Evolutionary conservation across 1,140 invertebrate species (phyloP), one percentile per base, ranked within the genome.

Genomic region (Lordiphosa mommai): DNA sequence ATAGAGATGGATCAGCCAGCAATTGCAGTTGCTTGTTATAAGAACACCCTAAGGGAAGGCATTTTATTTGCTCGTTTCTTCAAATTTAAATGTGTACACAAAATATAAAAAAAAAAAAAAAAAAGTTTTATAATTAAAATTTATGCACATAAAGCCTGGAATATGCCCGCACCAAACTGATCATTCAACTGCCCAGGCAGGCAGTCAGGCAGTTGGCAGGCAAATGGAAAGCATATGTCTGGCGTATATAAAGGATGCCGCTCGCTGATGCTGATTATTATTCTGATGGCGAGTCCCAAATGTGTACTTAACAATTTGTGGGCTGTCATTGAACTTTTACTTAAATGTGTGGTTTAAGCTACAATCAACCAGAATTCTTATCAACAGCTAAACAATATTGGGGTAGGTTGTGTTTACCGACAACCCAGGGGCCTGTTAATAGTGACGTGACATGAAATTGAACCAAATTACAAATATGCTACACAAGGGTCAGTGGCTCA

Each of bases 261-360:
- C 64, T 64, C 59, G 61, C 64, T 64, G 38, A 49, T 37, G 33
- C 29, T 16, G 64, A 67, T 41, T n/a, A 38, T 43, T 2, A 43
- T 43, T 12, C 20, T 27, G 10, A 43, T 41, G 14, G 10, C 12
- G n/a, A 41, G 20, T 23, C 20, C 20, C 20, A 23, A 23, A 23
- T 23, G 20, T 23, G 20, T 23, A 6, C 20, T 23, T 23, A 23
- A 23, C 1, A 23, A 4, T 23, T 4, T 5, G 20, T 23, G 14
- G 14, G 37, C 47, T 69, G 76, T 82, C 76, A 67, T 60, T 76
- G 71, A 80, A 79, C 73, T 72, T 69, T 6, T 6, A 23, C 20
- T 23, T 23, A 1, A 0, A 23, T 23, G 20, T 23, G 20, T 20
- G 17, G 17, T 3, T 20, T 20, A 20, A 20, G 17, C 20, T 23